A percentile compares a stretch with the other conserved stretches of the same genome.
Evolutionary conservation across 2,797 vertebrate species (phyloP).

Genomic region (Anniella stebbinsi): DNA sequence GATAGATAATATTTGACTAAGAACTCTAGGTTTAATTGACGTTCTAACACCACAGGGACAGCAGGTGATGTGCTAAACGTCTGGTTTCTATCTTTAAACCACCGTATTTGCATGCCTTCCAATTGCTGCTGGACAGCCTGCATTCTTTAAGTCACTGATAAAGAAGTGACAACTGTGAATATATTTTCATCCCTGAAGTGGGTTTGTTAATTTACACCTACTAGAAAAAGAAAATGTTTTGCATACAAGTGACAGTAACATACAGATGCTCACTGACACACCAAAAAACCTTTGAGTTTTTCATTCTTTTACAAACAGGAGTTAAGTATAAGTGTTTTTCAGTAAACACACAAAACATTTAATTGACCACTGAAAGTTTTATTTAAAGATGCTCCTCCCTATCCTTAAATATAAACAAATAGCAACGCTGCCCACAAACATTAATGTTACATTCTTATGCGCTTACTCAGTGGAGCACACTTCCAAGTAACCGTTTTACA

Average conservation of each 20-base stretch:
- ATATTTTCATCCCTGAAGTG: background rate
- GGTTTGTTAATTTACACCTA: background rate
- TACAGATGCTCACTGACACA: background rate
- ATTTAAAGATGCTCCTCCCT: background rate
- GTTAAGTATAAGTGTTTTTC: background rate
- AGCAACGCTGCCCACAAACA: background rate
- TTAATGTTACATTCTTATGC: background rate
- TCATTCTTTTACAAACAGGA: background rate
- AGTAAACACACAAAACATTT: background rate
- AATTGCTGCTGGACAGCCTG: slow-evolving; percentile 16
- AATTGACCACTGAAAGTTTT: background rate
- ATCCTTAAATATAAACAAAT: background rate
- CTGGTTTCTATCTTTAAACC: slow-evolving; percentile 8
- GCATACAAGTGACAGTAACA: slow-evolving; percentile 9
- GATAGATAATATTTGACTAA: background rate
- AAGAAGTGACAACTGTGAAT: background rate
- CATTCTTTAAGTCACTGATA: background rate
- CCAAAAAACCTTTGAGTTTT: background rate
- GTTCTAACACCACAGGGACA: background rate
- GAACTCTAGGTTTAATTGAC: background rate
- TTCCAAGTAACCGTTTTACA: background rate
- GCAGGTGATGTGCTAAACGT: background rate
- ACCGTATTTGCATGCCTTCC: slow-evolving; percentile 30
- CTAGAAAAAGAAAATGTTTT: slow-evolving; percentile 23
- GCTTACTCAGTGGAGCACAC: background rate